phyloP scores from a whole-genome alignment of 2,113 vertebrate genomes.

The human region DNA sequence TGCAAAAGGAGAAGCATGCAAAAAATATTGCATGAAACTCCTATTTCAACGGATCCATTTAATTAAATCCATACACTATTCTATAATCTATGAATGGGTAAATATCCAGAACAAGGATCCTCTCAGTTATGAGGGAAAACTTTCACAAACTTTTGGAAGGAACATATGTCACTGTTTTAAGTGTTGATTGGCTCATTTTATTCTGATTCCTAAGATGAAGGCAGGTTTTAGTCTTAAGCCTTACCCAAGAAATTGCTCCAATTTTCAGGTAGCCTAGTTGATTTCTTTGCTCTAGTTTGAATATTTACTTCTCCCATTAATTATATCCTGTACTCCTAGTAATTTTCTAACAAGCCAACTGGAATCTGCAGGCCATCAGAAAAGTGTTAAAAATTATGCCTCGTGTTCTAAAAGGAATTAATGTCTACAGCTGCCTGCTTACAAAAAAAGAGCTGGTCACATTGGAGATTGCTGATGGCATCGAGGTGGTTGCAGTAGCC shows the following conservation, averaged over 20 bases:
- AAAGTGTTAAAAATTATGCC: slow-evolving; percentile 12
- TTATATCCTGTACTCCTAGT: not conserved
- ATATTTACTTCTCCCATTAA: not conserved
- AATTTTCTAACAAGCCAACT: not conserved
- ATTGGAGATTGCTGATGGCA: slow-evolving; percentile 61
- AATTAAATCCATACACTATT: not conserved
- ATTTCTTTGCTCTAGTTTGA: slow-evolving; percentile 10
- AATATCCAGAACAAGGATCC: not conserved
- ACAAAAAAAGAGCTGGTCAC: slow-evolving; percentile 38
- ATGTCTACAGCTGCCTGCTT: slow-evolving; percentile 60
- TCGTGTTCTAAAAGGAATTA: slow-evolving; percentile 63
- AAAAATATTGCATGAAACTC: not conserved
- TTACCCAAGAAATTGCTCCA: not conserved
- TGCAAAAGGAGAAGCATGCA: slow-evolving; percentile 5
- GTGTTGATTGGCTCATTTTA: not conserved
- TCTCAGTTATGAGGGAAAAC: not conserved
- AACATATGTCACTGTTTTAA: not conserved
- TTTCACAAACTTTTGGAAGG: slow-evolving; percentile 31
- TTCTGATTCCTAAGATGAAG: not conserved
- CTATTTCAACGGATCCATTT: not conserved
- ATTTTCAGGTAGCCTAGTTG: not conserved
- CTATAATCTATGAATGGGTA: not conserved
- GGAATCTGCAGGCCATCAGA: slow-evolving; percentile 34
- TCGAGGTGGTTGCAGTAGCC: slow-evolving; percentile 70
- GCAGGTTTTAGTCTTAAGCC: not conserved